Evolutionary conservation across 2,113 vertebrate genomes (phyloP).

Genomic region (Erythrolamprus reginae): DNA sequence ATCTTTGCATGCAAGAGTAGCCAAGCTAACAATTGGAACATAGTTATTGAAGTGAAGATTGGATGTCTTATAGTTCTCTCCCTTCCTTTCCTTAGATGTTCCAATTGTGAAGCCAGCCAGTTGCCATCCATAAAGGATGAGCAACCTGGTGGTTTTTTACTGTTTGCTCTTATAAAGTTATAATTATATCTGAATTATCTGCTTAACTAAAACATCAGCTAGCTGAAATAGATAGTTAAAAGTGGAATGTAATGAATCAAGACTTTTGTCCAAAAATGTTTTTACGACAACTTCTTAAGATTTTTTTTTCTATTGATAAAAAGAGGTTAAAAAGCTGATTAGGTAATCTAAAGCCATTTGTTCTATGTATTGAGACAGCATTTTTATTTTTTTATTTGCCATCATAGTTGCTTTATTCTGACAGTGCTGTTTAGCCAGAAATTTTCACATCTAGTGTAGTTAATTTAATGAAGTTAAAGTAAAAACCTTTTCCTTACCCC

Average conservation of each 20-base stretch:
- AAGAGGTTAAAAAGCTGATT: background rate
- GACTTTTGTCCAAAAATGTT: background rate
- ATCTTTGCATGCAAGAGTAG: background rate
- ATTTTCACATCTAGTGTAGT: background rate
- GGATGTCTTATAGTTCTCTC: too few species aligned
- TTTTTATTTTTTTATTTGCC: background rate
- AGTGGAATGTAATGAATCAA: background rate
- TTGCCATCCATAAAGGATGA: background rate
- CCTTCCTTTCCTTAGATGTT: background rate
- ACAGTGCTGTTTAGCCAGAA: background rate
- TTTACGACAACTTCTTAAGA: background rate
- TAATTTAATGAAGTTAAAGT: background rate
- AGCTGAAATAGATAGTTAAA: background rate
- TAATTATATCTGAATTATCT: background rate
- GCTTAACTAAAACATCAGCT: background rate
- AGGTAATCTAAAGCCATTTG: background rate
- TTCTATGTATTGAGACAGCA: background rate
- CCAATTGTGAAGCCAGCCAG: background rate
- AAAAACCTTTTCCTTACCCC: background rate
- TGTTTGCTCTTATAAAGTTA: background rate
- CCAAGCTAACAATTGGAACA: background rate
- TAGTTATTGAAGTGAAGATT: background rate
- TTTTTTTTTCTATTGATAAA: background rate
- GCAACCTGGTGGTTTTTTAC: background rate
- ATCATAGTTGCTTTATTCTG: background rate